Evolutionary conservation across 2,113 vertebrate species (phyloP), one percentile per base, ranked within the genome.

Genomic region (Paramisgurnus dabryanus): DNA sequence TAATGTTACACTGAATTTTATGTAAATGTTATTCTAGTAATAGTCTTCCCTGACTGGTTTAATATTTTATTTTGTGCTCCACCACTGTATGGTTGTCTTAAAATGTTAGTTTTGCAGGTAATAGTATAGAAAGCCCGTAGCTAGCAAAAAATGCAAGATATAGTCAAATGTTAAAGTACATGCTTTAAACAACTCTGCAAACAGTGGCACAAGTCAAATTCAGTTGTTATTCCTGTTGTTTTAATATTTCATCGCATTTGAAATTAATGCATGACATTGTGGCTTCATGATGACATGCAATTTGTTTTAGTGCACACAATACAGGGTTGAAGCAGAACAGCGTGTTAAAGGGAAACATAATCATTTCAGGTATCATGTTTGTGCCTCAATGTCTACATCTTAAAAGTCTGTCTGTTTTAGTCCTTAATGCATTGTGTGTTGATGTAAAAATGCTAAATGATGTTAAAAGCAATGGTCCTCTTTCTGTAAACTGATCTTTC

Each of bases 101-200:
- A 66, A 13, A 17, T 40, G 45, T 66, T 77, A 41, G 47, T 50
- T 66, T 15, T 13, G 75, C 75, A 76, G 61, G 50, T 66, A 72
- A 76, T 76, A 67, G 57, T 45, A 71, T 74, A 80, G 83, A 76
- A 66, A 75, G 80, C 50, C 69, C 75, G 69, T 80, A 76, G 43
- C 39, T 61, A 69, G 68, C 74, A 58, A 76, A 76, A 34, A 76
- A 76, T 12, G 60, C 60, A 76, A 76, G 22, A 34, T 66, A 18
- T 66, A 66, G 10, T 55, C 45, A 12, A 34, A 63, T 12, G 12
- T 12, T 6, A 18, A 17, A 18, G 18, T 27, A 49, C 13, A 63
- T 75, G 72, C 72, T 75, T 75, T 75, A 64, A 57, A 75, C 41
- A 9, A n/a, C 72, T 74, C 57, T 34, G 41, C 72, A 49, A n/a